These are phyloP conservation scores for Epistrophe eligans DNA, from an alignment of 2,888 invertebrate genomes.

Conservation along the genomic window DNA sequence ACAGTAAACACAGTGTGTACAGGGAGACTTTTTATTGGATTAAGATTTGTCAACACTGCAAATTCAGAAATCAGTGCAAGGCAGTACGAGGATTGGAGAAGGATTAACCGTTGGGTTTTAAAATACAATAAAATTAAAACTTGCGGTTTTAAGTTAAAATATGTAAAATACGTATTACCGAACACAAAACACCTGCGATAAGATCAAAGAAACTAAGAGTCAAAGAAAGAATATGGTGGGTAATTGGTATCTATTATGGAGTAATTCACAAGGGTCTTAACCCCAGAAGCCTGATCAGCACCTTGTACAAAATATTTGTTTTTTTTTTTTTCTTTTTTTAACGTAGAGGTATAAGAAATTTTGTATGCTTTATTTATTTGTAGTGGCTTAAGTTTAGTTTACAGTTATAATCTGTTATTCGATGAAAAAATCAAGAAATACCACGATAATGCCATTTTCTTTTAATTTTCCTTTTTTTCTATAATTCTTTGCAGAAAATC, in stretches of 20 bases:
- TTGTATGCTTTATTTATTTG: too few relatives aligned
- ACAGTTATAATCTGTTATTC: too few relatives aligned
- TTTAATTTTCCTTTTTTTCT: too few relatives aligned
- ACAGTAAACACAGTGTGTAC: too few relatives aligned
- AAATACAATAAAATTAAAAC: neutral
- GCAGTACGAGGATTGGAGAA: constrained; percentile 25
- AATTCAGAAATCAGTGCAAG: constrained; percentile 56
- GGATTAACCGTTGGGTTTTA: constrained; percentile 24
- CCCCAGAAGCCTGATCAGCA: neutral
- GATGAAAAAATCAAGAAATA: too few relatives aligned
- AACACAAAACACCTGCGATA: neutral
- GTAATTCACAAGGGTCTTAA: neutral
- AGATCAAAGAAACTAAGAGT: constrained; percentile 2
- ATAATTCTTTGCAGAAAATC: too few relatives aligned
- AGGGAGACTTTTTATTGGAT: constrained; percentile 8
- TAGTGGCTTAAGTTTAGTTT: too few relatives aligned
- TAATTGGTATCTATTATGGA: neutral
- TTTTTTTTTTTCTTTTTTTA: too few relatives aligned
- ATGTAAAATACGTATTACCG: neutral
- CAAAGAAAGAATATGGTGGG: neutral
- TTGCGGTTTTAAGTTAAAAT: constrained; percentile 13
- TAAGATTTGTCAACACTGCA: constrained; percentile 22
- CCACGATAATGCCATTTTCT: too few relatives aligned
- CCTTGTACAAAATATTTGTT: too few relatives aligned
- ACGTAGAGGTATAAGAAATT: too few relatives aligned